Percentiles rank a stretch among this genome's conserved stretches.
Conservation (phyloP, 2,888 invertebrate species). For the Romanomermis culicivorax region DNA sequence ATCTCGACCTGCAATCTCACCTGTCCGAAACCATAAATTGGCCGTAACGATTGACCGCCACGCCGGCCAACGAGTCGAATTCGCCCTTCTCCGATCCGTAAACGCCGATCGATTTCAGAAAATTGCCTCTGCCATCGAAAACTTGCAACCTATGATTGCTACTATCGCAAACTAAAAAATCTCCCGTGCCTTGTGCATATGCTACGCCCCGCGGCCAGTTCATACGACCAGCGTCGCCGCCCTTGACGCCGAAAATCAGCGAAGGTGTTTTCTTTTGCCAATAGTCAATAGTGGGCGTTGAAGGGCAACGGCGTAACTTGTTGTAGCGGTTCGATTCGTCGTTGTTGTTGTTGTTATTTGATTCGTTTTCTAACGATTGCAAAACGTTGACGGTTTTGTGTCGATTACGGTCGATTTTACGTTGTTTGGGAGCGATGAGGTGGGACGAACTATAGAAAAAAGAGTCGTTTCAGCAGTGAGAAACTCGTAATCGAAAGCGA, state of each 20-base stretch:
- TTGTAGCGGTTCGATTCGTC: too few species aligned
- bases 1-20: too few species aligned
- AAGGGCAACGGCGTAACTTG: background rate
- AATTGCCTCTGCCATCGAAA: slow-evolving; percentile 73
- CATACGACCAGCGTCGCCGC: slow-evolving; percentile 90
- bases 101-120: slow-evolving; percentile 51
- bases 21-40: slow-evolving; percentile 90
- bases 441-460: too few species aligned
- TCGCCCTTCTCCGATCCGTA: slow-evolving; percentile 88
- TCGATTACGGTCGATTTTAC: too few species aligned
- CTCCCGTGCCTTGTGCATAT: slow-evolving; percentile 67
- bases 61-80: slow-evolving; percentile 89
- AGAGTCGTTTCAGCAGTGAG: too few species aligned
- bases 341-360: background rate
- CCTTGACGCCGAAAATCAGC: slow-evolving; percentile 84
- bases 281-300: slow-evolving; percentile 13
- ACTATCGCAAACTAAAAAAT: slow-evolving; percentile 88
- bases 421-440: too few species aligned
- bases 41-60: slow-evolving; percentile 82
- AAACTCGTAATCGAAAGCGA: too few species aligned
- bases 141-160: slow-evolving; percentile 91
- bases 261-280: slow-evolving; percentile 47
- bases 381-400: too few species aligned
- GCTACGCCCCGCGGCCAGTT: slow-evolving; percentile 97
- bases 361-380: too few species aligned